Evolutionary conservation across 2,888 invertebrate species (phyloP).

Genomic region (Tricholauxania praeusta): DNA sequence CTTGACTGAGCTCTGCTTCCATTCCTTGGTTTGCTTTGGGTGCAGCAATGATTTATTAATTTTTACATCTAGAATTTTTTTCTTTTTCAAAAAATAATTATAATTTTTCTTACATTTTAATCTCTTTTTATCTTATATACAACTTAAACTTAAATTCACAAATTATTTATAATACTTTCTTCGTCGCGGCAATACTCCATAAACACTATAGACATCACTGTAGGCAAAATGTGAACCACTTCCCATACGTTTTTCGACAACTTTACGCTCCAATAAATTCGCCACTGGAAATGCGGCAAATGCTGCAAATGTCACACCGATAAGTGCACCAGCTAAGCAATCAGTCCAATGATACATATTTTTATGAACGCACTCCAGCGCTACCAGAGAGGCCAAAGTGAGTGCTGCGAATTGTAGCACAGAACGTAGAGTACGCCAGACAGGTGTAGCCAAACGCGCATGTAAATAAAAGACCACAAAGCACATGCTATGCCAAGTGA

Average conservation of each 20-base stretch:
- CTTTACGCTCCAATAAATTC: conserved; percentile 47
- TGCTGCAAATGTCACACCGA: conserved; percentile 51
- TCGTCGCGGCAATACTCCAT: conserved; percentile 8
- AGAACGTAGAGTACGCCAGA: conserved; percentile 52
- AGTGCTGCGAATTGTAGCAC: conserved; percentile 51
- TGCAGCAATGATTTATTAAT: no score
- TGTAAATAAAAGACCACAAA: conserved; percentile 57
- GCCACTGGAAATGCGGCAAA: conserved; percentile 52
- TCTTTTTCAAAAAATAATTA: no score
- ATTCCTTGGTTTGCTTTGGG: no score
- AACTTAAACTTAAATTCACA: no score
- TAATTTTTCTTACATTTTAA: no score
- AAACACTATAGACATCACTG: conserved; percentile 1
- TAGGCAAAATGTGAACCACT: not conserved
- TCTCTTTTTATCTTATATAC: no score
- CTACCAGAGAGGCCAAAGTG: conserved; percentile 49
- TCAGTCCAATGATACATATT: conserved; percentile 57
- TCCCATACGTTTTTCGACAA: no score
- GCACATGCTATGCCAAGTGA: conserved; percentile 56
- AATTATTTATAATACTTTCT: not conserved
- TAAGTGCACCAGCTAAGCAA: conserved; percentile 49
- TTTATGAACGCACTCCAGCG: conserved; percentile 53
- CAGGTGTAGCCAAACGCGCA: conserved; percentile 53
- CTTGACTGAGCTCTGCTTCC: no score
- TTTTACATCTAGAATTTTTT: no score